phyloP scores from a whole-genome alignment of 1,140 invertebrate genomes.

The Cydia pomonella region DNA sequence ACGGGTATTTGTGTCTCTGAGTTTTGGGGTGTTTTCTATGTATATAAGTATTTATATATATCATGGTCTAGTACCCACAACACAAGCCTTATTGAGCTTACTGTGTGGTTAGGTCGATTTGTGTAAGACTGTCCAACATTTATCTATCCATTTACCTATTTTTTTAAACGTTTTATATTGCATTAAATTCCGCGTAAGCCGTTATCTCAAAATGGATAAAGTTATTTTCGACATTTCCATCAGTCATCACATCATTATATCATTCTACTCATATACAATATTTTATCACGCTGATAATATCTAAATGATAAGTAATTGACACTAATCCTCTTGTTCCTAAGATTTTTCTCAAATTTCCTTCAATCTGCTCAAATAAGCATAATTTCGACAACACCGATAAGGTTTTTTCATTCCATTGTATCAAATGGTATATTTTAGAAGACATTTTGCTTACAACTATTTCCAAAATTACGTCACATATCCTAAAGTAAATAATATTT shows the following conservation, averaged over 20 bases:
- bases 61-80: no score
- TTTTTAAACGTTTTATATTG: no score
- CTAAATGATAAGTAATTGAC: not conserved
- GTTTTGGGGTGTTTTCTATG: no score
- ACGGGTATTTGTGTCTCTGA: no score
- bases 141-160: no score
- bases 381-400: not conserved
- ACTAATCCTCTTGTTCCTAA: slow-evolving; percentile 12
- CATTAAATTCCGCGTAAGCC: not conserved
- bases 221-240: not conserved
- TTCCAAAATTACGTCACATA: not conserved
- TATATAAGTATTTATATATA: no score
- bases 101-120: no score
- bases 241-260: not conserved
- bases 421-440: not conserved
- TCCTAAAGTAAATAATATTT: not conserved
- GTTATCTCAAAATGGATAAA: not conserved
- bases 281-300: not conserved
- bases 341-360: not conserved
- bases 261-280: not conserved
- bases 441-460: not conserved
- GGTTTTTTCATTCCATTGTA: not conserved
- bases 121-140: no score
- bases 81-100: no score
- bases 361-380: not conserved